Evolutionary conservation across 2,113 vertebrate genomes (phyloP), one percentile per base, ranked within the genome.

Genomic region (Dromiciops gliroides): DNA sequence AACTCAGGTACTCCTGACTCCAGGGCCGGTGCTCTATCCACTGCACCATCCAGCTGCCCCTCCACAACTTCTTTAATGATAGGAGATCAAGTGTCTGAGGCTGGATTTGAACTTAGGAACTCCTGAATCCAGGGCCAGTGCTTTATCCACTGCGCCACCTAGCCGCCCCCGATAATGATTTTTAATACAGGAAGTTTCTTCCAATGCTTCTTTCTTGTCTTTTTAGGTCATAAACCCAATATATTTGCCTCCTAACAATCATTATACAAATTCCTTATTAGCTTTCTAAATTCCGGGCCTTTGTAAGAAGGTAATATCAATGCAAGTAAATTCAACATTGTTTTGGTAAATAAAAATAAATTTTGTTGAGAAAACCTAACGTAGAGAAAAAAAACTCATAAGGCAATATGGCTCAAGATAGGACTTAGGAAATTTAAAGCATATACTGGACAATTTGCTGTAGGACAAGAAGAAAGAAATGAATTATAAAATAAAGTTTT

Each of bases 361-460:
- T 83, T 83, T 23, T 83, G 16, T 44, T 83, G 67, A 51, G 93
- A 96, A 60, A 92, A 75, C 51, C 23, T 75, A 50, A 53, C 44
- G 48, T 90, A 75, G 52, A 44, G 67, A 50, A 75, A 94, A 94
- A 50, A 95, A 75, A 90, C 44, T 14, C 23, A 95, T 8, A 52
- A 67, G 50, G 89, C 37, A 95, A 89, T 3, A 11, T 51, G 31
- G 9, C 26, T 24, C 23, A 11, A 60, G 51, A 23, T 44, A 0
- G 44, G 92, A 96, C 91, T 12, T 88, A 37, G 48, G 67, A 92
- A 51, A 28, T 67, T 97, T 97, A 92, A 95, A 96, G 92, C 50
- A 92, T 25, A 94, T 48, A 53, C 89, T 97, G 91, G 93, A 92
- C 9, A 56, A 94, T 51, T 92, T 52, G 92, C 90, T 92, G 23